Percentiles rank a stretch among this genome's conserved stretches.
Evolutionary conservation across 2,797 vertebrate genomes (phyloP).

Genomic region (Sitta carolinensis): DNA sequence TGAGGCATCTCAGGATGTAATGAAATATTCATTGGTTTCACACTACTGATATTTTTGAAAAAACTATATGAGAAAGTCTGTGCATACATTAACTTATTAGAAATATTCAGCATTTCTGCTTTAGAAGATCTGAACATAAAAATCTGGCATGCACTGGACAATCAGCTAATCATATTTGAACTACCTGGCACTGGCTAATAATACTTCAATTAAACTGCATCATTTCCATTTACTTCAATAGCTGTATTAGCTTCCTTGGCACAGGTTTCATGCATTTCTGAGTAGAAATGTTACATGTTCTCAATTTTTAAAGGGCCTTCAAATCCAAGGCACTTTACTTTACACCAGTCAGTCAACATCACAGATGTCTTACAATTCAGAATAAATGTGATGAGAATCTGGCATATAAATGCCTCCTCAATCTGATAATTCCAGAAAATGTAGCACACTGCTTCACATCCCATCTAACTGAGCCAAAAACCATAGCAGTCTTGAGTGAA

Average conservation of each 20-base stretch:
- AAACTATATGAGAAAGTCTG: neutral
- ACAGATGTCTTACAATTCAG: slow-evolving; percentile 7
- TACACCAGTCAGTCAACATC: neutral
- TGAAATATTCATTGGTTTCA: slow-evolving; percentile 57
- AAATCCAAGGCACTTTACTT: neutral
- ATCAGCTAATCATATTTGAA: slow-evolving; percentile 6
- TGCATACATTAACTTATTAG: slow-evolving; percentile 5
- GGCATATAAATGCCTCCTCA: neutral
- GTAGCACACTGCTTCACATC: neutral
- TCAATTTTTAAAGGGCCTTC: slow-evolving; percentile 12
- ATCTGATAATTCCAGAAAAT: neutral
- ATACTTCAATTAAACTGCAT: neutral
- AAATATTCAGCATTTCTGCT: neutral
- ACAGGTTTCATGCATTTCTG: neutral
- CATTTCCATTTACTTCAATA: neutral
- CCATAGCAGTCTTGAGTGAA: neutral
- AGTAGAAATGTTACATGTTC: neutral
- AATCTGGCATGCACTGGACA: neutral
- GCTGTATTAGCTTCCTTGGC: neutral
- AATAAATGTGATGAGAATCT: neutral
- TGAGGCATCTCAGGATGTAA: slow-evolving; percentile 11
- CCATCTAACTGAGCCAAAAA: neutral
- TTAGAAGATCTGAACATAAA: neutral
- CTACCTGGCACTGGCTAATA: neutral
- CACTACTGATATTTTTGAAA: slow-evolving; percentile 3